Conservation (phyloP, 2,797 vertebrate genomes). For the Acipenser oxyrinchus region DNA sequence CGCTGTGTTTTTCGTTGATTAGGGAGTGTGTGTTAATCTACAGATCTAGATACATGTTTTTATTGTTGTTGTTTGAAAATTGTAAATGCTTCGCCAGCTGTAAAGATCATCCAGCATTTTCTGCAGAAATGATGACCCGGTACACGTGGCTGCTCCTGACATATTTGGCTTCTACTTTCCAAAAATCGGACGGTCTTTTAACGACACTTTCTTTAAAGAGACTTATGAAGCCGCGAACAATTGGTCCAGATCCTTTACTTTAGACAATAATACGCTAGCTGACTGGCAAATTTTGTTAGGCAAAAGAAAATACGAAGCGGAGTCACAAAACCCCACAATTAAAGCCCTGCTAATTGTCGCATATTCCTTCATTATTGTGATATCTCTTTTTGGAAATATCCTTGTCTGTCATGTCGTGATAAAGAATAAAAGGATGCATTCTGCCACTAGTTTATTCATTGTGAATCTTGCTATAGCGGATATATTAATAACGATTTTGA, state of each 20-base stretch:
- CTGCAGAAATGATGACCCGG: constrained; percentile 11
- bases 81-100: not conserved
- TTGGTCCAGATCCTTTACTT: no score
- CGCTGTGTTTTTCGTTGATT: not conserved
- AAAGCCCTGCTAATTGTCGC: constrained; percentile 72
- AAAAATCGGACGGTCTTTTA: constrained; percentile 7
- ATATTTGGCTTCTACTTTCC: constrained; percentile 11
- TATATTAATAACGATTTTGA: constrained; percentile 84
- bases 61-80: not conserved
- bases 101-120: not conserved
- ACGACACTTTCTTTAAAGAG: constrained; percentile 14
- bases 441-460: constrained; percentile 83
- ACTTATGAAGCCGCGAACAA: constrained; percentile 7
- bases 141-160: constrained; percentile 13
- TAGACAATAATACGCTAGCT: constrained; percentile 66
- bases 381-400: constrained; percentile 81
- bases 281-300: constrained; percentile 77
- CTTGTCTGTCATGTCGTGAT: constrained; percentile 84
- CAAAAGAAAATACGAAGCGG: constrained; percentile 55
- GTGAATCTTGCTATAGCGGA: constrained; percentile 84
- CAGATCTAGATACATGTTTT: not conserved
- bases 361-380: constrained; percentile 80
- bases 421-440: constrained; percentile 75
- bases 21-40: no score
- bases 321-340: constrained; percentile 60